Conservation (phyloP, 2,888 invertebrate species). For the Antheraea yamamai region DNA sequence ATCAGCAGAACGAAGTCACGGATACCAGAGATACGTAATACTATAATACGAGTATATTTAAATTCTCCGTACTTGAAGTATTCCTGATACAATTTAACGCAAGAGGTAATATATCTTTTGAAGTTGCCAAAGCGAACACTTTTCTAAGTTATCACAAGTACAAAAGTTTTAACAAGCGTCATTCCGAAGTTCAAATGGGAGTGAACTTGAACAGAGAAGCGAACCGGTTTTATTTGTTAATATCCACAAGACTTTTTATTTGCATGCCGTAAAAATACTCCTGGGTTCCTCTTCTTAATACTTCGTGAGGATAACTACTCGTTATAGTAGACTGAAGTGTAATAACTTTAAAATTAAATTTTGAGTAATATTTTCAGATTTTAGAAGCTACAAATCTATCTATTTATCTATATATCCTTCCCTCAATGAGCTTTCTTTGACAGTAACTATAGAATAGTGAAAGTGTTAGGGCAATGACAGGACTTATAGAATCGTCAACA, state of each 20-base stretch:
- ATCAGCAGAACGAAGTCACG: neutral
- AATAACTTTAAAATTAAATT: neutral
- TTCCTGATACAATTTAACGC: neutral
- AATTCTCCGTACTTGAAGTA: neutral
- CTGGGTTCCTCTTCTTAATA: neutral
- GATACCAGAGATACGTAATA: neutral
- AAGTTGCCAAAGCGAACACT: slow-evolving; percentile 1
- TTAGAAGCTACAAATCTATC: no score
- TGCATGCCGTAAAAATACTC: neutral
- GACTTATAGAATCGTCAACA: no score
- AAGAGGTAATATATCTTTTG: neutral
- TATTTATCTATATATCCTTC: no score
- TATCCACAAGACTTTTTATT: neutral
- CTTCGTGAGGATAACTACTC: neutral
- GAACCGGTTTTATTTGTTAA: neutral
- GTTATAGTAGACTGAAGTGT: neutral
- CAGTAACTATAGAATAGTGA: no score
- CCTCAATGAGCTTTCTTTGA: no score
- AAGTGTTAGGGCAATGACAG: no score
- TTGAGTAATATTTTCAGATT: no score
- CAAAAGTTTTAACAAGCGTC: slow-evolving; percentile 11
- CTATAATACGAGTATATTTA: neutral
- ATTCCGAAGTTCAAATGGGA: neutral
- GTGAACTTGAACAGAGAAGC: neutral
- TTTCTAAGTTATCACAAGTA: neutral